These are phyloP conservation scores for Orthonychiurus folsomi DNA, from an alignment of 2,888 invertebrate species.

Conservation along the genomic window DNA sequence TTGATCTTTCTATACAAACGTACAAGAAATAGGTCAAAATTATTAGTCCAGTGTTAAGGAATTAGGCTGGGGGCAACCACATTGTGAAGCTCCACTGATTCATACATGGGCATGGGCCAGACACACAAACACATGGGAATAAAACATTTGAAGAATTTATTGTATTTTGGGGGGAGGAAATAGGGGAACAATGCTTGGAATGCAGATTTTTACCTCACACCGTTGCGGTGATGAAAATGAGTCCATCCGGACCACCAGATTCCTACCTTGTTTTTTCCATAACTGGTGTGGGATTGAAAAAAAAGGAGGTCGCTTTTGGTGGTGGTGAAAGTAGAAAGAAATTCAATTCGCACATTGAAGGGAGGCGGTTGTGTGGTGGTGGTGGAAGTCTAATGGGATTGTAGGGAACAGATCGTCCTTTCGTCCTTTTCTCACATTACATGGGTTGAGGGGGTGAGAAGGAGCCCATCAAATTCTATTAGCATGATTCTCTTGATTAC, in stretches of 20 bases:
- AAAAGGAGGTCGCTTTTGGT: background rate
- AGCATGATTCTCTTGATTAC: slow-evolving; percentile 1
- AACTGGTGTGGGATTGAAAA: no score
- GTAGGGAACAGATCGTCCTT: background rate
- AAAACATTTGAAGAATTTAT: slow-evolving; percentile 1
- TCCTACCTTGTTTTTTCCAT: background rate
- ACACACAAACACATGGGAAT: no score
- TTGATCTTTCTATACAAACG: no score
- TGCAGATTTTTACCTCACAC: background rate
- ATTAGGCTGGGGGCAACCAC: no score
- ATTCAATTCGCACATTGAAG: background rate
- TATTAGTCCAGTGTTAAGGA: no score
- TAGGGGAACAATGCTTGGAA: background rate
- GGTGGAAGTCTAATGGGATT: background rate
- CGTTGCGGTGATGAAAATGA: background rate
- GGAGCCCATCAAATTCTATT: slow-evolving; percentile 1
- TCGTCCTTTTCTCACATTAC: background rate
- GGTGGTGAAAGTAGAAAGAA: no score
- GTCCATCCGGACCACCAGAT: background rate
- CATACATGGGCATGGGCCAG: no score
- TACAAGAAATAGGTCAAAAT: no score
- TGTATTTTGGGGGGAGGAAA: background rate
- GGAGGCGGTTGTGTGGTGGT: background rate
- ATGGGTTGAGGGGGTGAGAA: background rate
- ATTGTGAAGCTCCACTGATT: no score